A percentile compares a stretch with the other conserved stretches of the same genome.
Evolutionary conservation across 1,140 invertebrate species (phyloP).

Genomic region (Globodera rostochiensis): DNA sequence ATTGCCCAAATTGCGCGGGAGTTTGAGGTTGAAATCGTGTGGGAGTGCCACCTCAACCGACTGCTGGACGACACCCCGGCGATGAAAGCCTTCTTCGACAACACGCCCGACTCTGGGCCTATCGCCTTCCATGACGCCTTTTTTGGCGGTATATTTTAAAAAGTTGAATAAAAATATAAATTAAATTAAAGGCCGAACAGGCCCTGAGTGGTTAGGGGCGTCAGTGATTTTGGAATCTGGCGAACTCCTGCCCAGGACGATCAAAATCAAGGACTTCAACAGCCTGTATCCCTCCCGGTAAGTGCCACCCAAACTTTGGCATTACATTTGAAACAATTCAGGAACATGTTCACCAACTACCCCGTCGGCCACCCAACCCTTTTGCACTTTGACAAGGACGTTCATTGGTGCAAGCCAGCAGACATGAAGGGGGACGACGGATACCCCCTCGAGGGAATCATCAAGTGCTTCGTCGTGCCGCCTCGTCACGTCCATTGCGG

Average conservation of each 20-base stretch:
- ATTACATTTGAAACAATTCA: background rate
- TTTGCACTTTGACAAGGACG: background rate
- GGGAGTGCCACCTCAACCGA: background rate
- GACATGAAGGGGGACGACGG: background rate
- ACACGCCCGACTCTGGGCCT: background rate
- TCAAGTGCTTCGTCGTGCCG: background rate
- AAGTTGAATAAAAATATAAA: background rate
- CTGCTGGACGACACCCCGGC: background rate
- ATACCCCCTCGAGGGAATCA: background rate
- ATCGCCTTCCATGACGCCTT: background rate
- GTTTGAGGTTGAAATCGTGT: background rate
- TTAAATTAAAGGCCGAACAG: background rate
- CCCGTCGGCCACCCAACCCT: background rate
- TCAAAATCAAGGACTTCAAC: slow-evolving; percentile 3
- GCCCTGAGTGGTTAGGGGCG: background rate
- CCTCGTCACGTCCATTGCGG: background rate
- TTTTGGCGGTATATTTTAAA: background rate
- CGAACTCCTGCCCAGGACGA: background rate
- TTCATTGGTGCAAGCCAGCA: background rate
- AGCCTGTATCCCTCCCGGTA: background rate
- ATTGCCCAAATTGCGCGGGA: background rate
- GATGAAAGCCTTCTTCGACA: background rate
- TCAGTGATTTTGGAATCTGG: background rate
- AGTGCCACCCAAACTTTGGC: background rate
- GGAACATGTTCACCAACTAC: background rate